Evolutionary conservation across 2,797 vertebrate genomes (phyloP).

Genomic region (Artibeus lituratus): DNA sequence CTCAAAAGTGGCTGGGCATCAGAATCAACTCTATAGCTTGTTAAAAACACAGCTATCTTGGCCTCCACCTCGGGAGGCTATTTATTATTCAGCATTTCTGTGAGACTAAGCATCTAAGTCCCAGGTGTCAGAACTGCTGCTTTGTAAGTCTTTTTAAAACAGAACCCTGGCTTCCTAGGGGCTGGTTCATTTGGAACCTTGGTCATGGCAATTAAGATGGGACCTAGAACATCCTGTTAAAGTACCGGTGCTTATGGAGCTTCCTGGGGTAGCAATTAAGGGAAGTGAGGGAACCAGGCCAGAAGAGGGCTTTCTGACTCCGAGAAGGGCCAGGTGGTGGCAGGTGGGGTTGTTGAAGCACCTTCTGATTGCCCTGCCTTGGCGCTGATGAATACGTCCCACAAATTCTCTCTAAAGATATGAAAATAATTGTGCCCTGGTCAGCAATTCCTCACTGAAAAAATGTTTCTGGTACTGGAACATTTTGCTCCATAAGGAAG

Average conservation of each 20-base stretch:
- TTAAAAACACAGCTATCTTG: conserved; percentile 5
- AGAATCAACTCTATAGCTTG: background rate
- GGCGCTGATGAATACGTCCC: background rate
- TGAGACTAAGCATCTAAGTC: background rate
- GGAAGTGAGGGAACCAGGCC: background rate
- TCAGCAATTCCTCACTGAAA: conserved; percentile 30
- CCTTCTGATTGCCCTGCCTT: background rate
- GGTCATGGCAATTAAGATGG: background rate
- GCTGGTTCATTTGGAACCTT: background rate
- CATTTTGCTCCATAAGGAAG: conserved; percentile 17
- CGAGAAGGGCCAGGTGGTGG: background rate
- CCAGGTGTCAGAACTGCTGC: background rate
- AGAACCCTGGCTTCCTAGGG: background rate
- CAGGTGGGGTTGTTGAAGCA: background rate
- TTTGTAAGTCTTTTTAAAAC: background rate
- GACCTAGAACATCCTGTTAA: background rate
- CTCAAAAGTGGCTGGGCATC: background rate
- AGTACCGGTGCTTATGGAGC: background rate
- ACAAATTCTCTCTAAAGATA: background rate
- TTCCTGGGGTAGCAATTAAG: background rate
- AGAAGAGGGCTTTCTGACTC: background rate
- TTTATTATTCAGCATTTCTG: background rate
- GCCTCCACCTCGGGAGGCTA: background rate
- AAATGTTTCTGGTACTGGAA: conserved; percentile 41
- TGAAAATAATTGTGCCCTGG: conserved; percentile 3